These are phyloP conservation scores for Pyxicephalus adspersus DNA, from an alignment of 2,113 vertebrate genomes.

Conservation along the genomic window DNA sequence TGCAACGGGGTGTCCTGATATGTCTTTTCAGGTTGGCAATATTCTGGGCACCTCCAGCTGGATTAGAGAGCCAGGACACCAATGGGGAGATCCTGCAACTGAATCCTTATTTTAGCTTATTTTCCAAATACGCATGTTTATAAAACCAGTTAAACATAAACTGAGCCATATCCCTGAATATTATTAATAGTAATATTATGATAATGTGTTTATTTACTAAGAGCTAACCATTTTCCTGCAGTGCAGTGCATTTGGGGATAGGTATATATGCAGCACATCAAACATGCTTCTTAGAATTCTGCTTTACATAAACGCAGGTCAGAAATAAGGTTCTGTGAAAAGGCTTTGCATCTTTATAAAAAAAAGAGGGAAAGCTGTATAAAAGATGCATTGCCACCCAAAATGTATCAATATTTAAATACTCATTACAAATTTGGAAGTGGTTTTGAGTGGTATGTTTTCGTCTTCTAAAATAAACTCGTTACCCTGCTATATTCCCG, in stretches of 20 bases:
- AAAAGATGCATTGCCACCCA: slow-evolving; percentile 40
- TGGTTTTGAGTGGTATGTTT: slow-evolving; percentile 35
- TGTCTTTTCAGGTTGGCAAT: too few relatives aligned
- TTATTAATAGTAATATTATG: background rate
- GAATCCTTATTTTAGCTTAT: background rate
- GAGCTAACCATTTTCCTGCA: too few relatives aligned
- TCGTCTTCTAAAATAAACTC: slow-evolving; percentile 39
- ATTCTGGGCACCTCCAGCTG: too few relatives aligned
- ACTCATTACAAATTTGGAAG: slow-evolving; percentile 40
- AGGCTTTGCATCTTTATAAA: slow-evolving; percentile 1
- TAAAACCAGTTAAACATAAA: background rate
- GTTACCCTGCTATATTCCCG: slow-evolving; percentile 24
- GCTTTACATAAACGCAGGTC: slow-evolving; percentile 15
- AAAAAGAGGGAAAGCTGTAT: slow-evolving; percentile 2
- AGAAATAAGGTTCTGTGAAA: slow-evolving; percentile 25
- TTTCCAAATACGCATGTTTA: background rate
- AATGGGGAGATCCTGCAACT: too few relatives aligned
- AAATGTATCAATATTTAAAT: slow-evolving; percentile 43
- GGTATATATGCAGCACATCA: background rate
- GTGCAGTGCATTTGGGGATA: slow-evolving; percentile 4
- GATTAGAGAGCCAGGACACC: too few relatives aligned
- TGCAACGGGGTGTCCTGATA: too few relatives aligned
- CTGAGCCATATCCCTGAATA: background rate
- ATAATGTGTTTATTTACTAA: background rate
- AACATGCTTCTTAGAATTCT: background rate